Conservation (phyloP, 2,113 vertebrate species). For the Clinocottus analis region DNA sequence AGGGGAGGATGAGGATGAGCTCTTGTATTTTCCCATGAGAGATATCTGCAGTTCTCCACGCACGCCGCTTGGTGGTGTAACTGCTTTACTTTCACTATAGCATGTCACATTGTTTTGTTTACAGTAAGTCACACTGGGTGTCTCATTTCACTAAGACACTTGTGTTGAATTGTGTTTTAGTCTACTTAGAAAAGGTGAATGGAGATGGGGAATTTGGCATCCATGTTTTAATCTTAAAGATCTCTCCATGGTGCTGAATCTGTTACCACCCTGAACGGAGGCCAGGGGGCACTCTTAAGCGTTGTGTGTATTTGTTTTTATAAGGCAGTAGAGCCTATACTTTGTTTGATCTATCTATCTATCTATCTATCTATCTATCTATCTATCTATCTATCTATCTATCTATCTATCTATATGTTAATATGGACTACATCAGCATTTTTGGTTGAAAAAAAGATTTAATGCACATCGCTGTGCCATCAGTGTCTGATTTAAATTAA, state of each 20-base stretch:
- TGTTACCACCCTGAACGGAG: conserved; percentile 9
- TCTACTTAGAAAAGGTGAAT: neutral
- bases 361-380: neutral
- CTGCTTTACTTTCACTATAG: neutral
- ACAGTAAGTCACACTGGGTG: neutral
- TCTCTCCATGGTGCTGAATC: conserved; percentile 74
- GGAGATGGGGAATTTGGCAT: neutral
- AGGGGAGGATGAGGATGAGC: conserved; percentile 66
- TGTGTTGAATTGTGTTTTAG: neutral
- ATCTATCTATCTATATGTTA: neutral
- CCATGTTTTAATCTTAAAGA: neutral
- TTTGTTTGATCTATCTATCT: neutral
- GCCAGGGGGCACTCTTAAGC: conserved; percentile 11
- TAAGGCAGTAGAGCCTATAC: neutral
- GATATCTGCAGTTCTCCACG: conserved; percentile 63
- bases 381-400: neutral
- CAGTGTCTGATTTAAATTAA: no score
- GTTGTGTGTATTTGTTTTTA: neutral
- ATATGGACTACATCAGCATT: neutral
- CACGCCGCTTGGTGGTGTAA: conserved; percentile 78
- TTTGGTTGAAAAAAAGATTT: no score
- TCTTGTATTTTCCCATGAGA: conserved; percentile 57
- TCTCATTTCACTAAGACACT: neutral
- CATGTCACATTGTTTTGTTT: neutral
- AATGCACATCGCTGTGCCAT: no score